These are phyloP conservation scores for Dasysyrphus tricinctus DNA, from an alignment of 2,888 invertebrate genomes.

Conservation along the genomic window DNA sequence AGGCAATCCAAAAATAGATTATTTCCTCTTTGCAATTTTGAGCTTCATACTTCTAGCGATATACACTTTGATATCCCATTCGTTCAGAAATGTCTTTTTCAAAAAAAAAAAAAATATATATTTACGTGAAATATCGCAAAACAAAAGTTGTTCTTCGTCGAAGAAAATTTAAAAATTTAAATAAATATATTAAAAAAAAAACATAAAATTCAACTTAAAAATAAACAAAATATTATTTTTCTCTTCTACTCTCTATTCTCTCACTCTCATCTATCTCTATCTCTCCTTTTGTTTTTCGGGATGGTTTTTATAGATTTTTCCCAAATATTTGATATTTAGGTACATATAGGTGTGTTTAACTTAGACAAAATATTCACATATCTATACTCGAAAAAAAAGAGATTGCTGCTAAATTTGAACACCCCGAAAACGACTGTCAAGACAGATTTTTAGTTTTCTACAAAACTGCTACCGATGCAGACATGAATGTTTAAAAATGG, in stretches of 20 bases:
- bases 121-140: constrained; percentile 49
- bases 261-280: constrained; percentile 44
- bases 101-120: constrained; percentile 15
- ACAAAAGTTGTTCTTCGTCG: constrained; percentile 34
- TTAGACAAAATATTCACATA: constrained; percentile 38
- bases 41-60: not conserved
- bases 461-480: constrained; percentile 72
- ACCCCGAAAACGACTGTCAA: constrained; percentile 46
- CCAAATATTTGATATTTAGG: constrained; percentile 29
- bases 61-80: constrained; percentile 3
- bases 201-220: constrained; percentile 55
- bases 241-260: not conserved
- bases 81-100: constrained; percentile 19
- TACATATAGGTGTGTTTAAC: constrained; percentile 14
- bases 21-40: constrained; percentile 62
- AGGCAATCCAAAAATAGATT: constrained; percentile 56
- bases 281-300: constrained; percentile 13
- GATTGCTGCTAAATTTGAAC: constrained; percentile 67
- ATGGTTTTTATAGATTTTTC: constrained; percentile 27
- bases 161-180: constrained; percentile 49
- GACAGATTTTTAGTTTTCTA: constrained; percentile 61
- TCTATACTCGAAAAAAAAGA: constrained; percentile 22
- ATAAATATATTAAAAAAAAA: constrained; percentile 41
- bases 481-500: constrained; percentile 71
- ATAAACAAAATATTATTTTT: constrained; percentile 32